Evolutionary conservation across 2,113 vertebrate genomes (phyloP).

Genomic region (Neoarius graeffei): DNA sequence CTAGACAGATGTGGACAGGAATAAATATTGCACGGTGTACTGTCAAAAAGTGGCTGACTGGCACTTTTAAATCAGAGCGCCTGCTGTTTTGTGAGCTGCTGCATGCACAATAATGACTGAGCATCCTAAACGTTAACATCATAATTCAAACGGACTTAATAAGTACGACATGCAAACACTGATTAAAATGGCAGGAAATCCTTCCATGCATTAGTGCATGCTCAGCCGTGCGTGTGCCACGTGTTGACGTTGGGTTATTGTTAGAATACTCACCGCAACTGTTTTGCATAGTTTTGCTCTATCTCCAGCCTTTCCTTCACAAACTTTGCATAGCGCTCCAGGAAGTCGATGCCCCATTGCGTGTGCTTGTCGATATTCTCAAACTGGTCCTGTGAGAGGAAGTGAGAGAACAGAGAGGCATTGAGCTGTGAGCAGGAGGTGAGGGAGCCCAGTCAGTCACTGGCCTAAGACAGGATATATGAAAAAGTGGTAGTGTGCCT

Average conservation of each 20-base stretch:
- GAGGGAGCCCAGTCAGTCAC: not conserved
- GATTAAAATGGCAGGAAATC: not conserved
- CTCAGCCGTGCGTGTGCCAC: not conserved
- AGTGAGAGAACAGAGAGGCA: conserved; percentile 49
- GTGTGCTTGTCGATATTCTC: conserved; percentile 98
- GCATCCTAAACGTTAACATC: not conserved
- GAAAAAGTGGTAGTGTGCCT: conserved; percentile 37
- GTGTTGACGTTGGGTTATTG: not conserved
- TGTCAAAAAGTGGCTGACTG: not conserved
- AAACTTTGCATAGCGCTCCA: conserved; percentile 97
- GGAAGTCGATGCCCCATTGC: conserved; percentile 98
- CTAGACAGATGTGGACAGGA: conserved; percentile 1
- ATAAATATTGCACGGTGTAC: not conserved
- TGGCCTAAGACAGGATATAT: conserved; percentile 44
- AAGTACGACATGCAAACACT: not conserved
- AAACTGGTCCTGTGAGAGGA: conserved; percentile 89
- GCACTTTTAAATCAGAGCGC: not conserved
- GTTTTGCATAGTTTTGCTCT: conserved; percentile 97
- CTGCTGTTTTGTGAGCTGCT: not conserved
- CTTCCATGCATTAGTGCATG: not conserved
- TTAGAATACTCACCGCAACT: conserved; percentile 82
- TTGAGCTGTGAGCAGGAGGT: conserved; percentile 17
- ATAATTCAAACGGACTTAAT: not conserved
- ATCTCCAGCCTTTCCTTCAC: conserved; percentile 98
- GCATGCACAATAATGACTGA: not conserved